phyloP scores from a whole-genome alignment of 2,113 vertebrate genomes.

The Pongo pygmaeus region DNA sequence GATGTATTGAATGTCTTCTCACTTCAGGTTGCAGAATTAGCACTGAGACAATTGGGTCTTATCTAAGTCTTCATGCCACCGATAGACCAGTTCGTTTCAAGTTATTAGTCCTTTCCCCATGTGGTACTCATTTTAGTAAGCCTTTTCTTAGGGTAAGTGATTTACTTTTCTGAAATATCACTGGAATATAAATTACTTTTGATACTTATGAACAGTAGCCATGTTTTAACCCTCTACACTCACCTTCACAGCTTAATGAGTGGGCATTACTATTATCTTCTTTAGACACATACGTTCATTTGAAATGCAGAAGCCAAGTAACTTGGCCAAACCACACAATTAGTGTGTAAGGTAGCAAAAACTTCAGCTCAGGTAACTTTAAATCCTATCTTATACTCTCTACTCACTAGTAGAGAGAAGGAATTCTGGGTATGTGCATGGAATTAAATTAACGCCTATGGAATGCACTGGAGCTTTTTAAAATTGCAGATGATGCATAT shows the following conservation, averaged over 20 bases:
- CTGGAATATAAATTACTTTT: neutral
- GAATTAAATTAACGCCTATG: neutral
- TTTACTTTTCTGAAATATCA: neutral
- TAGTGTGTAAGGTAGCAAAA: neutral
- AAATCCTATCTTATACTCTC: no score
- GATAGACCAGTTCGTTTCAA: neutral
- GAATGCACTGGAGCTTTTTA: neutral
- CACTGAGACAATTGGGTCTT: neutral
- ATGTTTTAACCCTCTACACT: neutral
- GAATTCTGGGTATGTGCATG: neutral
- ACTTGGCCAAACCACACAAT: neutral
- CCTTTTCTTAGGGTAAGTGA: neutral
- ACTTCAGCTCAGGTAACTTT: neutral
- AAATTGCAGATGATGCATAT: neutral
- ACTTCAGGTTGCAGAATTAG: neutral
- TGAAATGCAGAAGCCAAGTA: neutral
- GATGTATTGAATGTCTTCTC: neutral
- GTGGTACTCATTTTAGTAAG: neutral
- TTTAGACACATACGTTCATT: neutral
- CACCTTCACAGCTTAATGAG: neutral
- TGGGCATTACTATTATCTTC: neutral
- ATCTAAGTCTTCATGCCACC: neutral
- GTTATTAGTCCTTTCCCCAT: neutral
- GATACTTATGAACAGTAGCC: neutral
- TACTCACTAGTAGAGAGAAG: neutral